Percentiles rank a stretch among this genome's conserved stretches.
These are phyloP conservation scores for Fistularia commersonii DNA, from an alignment of 2,797 vertebrate species.

Conservation along the genomic window DNA sequence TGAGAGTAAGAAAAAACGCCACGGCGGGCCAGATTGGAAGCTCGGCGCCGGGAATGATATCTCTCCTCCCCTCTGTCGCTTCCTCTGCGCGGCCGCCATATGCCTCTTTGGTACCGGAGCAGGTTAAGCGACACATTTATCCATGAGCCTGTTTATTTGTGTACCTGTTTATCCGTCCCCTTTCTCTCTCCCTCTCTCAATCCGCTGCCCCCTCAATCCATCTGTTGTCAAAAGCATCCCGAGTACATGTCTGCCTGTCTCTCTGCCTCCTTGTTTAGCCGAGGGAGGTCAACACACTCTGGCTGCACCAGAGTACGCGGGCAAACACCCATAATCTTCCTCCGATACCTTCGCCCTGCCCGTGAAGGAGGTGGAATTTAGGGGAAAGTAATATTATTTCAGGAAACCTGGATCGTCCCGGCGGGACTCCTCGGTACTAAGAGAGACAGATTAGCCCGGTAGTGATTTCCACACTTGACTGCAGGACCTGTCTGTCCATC, in stretches of 20 bases:
- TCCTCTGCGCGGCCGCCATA: constrained; percentile 29
- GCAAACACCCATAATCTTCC: constrained; percentile 13
- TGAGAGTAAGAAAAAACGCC: background rate
- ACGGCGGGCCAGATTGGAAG: constrained; percentile 13
- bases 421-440: constrained; percentile 39
- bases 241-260: constrained; percentile 30
- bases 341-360: constrained; percentile 44
- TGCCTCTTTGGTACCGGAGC: constrained; percentile 42
- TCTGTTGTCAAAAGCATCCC: constrained; percentile 43
- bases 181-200: constrained; percentile 19
- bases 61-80: constrained; percentile 22
- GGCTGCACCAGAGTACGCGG: constrained; percentile 5
- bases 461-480: constrained; percentile 50
- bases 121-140: constrained; percentile 28
- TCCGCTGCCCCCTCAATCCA: constrained; percentile 31
- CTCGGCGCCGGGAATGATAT: constrained; percentile 24
- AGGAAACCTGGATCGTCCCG: constrained; percentile 38
- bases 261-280: constrained; percentile 7
- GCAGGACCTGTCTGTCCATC: constrained; percentile 26
- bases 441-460: constrained; percentile 54
- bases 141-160: constrained; percentile 31
- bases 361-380: constrained; percentile 58
- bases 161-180: constrained; percentile 36
- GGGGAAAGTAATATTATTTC: constrained; percentile 45
- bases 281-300: constrained; percentile 25